Evolutionary conservation across 2,888 invertebrate genomes (phyloP).

Genomic region (Sycophila texana): DNA sequence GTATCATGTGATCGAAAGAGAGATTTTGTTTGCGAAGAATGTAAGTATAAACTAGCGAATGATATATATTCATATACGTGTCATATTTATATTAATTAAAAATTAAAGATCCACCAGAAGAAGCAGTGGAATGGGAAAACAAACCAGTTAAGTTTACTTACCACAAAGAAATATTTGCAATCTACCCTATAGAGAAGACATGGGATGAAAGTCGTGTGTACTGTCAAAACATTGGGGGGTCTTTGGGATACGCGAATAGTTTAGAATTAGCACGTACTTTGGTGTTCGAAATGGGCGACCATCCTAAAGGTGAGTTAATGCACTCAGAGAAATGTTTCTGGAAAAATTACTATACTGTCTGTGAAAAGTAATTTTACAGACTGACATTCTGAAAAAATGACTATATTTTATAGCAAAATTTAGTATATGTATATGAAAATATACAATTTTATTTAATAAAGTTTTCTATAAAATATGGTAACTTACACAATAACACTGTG

Average conservation of each 20-base stretch:
- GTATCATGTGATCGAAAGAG: conserved; percentile 77
- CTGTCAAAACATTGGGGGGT: conserved; percentile 60
- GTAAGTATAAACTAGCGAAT: conserved; percentile 52
- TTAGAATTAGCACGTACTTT: conserved; percentile 59
- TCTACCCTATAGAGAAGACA: conserved; percentile 63
- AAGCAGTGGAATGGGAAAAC: conserved; percentile 62
- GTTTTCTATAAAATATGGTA: too few species aligned
- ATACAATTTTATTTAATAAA: too few species aligned
- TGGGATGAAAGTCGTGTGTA: conserved; percentile 63
- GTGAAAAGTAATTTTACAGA: too few species aligned
- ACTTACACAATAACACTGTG: too few species aligned
- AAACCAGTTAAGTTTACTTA: conserved; percentile 62
- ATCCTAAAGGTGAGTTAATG: conserved; percentile 60
- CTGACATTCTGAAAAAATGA: too few species aligned
- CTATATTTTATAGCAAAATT: too few species aligned
- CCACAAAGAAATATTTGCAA: conserved; percentile 61
- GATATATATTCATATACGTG: neutral
- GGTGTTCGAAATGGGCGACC: conserved; percentile 66
- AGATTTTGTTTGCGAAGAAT: conserved; percentile 77
- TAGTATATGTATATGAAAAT: too few species aligned
- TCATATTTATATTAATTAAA: neutral
- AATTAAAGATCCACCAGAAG: conserved; percentile 60
- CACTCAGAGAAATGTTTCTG: too few species aligned
- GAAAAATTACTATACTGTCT: too few species aligned
- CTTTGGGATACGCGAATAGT: conserved; percentile 59